These are phyloP conservation scores for Spea bombifrons DNA, from an alignment of 2,113 vertebrate species.

Conservation along the genomic window DNA sequence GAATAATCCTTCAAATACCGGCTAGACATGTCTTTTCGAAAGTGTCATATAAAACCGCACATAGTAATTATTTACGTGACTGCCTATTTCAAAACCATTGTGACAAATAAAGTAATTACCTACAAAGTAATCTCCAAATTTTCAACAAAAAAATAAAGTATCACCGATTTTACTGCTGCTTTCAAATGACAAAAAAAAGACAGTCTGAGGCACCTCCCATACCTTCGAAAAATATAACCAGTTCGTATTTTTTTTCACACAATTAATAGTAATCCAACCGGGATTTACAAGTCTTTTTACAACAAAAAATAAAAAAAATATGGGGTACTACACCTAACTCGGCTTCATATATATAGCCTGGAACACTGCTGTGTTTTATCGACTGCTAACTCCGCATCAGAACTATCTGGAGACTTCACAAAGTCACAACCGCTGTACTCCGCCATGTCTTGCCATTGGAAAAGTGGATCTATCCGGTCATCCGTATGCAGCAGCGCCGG, in stretches of 20 bases:
- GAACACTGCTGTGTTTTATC: background rate
- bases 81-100: background rate
- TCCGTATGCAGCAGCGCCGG: slow-evolving; percentile 10
- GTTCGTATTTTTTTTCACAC: slow-evolving; percentile 13
- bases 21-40: slow-evolving; percentile 17
- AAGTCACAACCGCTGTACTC: background rate
- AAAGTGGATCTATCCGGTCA: slow-evolving; percentile 28
- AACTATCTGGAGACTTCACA: background rate
- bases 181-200: background rate
- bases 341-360: background rate
- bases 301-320: slow-evolving; percentile 6
- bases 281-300: slow-evolving; percentile 36
- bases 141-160: background rate
- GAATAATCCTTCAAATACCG: slow-evolving; percentile 2
- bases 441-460: slow-evolving; percentile 32
- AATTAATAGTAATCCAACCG: slow-evolving; percentile 18
- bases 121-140: background rate
- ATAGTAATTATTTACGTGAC: slow-evolving; percentile 11
- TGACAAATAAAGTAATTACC: background rate
- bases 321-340: slow-evolving; percentile 13
- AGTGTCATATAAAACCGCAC: background rate
- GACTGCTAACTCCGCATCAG: background rate
- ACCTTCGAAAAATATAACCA: background rate
- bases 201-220: slow-evolving; percentile 3
- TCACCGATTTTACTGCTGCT: background rate